Percentiles rank a stretch among this genome's conserved stretches.
Conservation (phyloP, 2,113 vertebrate species). For the Campylomormyrus numenius region DNA sequence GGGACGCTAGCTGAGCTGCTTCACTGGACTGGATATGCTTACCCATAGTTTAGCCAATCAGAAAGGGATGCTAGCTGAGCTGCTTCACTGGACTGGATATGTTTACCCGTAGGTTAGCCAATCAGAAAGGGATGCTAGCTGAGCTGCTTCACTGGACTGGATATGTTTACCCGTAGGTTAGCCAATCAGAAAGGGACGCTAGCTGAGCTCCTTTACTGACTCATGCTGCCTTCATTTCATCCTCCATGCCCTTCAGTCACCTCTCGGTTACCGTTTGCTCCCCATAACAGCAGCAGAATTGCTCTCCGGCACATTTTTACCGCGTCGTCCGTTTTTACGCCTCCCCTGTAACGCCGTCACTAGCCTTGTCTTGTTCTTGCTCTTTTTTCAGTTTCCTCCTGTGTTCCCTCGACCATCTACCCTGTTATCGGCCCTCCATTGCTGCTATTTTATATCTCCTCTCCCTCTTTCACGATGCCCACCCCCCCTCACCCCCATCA, state of each 20-base stretch:
- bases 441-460: neutral
- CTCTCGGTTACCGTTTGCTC: neutral
- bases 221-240: neutral
- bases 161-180: neutral
- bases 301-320: neutral
- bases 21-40: neutral
- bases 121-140: neutral
- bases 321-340: neutral
- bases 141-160: no score
- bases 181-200: neutral
- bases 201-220: neutral
- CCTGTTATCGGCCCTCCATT: slow-evolving; percentile 15
- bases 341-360: neutral
- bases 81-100: no score
- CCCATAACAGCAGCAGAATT: neutral
- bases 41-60: neutral
- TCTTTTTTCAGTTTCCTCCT: neutral
- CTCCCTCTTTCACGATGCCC: neutral
- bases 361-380: neutral
- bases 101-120: no score
- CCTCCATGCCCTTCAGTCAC: neutral
- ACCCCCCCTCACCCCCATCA: neutral
- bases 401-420: neutral
- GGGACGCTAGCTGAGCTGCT: no score
- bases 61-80: neutral